Percentiles rank a stretch among this genome's conserved stretches.
These are phyloP conservation scores for Theristicus caerulescens DNA, from an alignment of 2,113 vertebrate species.

Conservation along the genomic window DNA sequence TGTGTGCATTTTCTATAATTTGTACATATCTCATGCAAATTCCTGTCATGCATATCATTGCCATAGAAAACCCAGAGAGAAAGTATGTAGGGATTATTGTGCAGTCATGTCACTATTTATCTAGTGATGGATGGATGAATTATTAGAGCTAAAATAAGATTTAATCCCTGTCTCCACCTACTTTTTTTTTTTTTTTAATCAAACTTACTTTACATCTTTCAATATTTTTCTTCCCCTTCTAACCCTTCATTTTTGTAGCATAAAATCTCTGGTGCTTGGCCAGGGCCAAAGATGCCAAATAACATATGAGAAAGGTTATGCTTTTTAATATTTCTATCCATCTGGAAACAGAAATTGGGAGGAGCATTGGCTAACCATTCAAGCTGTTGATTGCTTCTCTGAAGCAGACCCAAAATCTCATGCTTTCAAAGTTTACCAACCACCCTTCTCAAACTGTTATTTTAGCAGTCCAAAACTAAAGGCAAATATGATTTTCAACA, in stretches of 20 bases:
- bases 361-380: background rate
- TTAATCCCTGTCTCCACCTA: background rate
- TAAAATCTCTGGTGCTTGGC: background rate
- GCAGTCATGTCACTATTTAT: slow-evolving; percentile 1
- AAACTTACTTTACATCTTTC: background rate
- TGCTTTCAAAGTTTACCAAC: background rate
- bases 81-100: background rate
- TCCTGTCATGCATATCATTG: background rate
- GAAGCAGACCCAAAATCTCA: slow-evolving; percentile 3
- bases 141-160: slow-evolving; percentile 3
- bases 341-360: slow-evolving; percentile 17
- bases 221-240: background rate
- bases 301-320: background rate
- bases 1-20: background rate
- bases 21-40: slow-evolving; percentile 28
- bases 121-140: background rate
- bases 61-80: slow-evolving; percentile 5
- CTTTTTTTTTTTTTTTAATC: background rate
- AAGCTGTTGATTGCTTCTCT: slow-evolving; percentile 6
- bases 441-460: background rate
- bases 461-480: background rate
- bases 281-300: background rate
- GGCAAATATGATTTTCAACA: background rate
- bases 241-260: background rate
- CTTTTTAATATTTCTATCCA: background rate